Evolutionary conservation across 2,797 vertebrate genomes (phyloP).

Genomic region (Galagoides demidoff): DNA sequence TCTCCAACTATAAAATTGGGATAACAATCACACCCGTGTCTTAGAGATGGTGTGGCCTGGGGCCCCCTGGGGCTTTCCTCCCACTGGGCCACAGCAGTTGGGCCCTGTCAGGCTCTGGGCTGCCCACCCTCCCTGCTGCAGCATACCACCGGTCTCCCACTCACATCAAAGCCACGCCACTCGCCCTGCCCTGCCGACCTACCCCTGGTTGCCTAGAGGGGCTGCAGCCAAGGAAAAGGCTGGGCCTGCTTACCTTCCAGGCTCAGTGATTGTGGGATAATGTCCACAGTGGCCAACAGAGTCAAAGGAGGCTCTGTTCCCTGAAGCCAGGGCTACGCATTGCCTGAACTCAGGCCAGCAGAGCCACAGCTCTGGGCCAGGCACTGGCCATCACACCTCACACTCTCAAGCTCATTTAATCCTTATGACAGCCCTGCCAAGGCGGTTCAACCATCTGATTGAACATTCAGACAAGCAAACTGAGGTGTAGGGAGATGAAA

Average conservation of each 20-base stretch:
- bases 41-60: background rate
- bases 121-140: slow-evolving; percentile 64
- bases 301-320: slow-evolving; percentile 85
- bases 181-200: slow-evolving; percentile 71
- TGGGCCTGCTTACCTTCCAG: slow-evolving; percentile 80
- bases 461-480: background rate
- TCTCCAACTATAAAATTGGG: background rate
- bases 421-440: slow-evolving; percentile 1
- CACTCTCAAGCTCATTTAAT: background rate
- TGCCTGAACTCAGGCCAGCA: background rate
- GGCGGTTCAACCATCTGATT: background rate
- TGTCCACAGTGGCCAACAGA: slow-evolving; percentile 76
- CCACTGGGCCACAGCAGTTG: background rate
- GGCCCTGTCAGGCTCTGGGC: background rate
- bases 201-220: slow-evolving; percentile 82
- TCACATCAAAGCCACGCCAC: slow-evolving; percentile 80
- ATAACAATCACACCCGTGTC: background rate
- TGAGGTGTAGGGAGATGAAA: background rate
- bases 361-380: background rate
- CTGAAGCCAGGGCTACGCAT: slow-evolving; percentile 61
- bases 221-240: slow-evolving; percentile 83
- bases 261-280: slow-evolving; percentile 79
- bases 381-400: background rate
- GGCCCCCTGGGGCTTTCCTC: background rate
- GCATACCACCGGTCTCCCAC: slow-evolving; percentile 74